These are phyloP conservation scores for Montipora capricornis DNA, from an alignment of 64 coral and sea anemone genomes.

Conservation along the genomic window DNA sequence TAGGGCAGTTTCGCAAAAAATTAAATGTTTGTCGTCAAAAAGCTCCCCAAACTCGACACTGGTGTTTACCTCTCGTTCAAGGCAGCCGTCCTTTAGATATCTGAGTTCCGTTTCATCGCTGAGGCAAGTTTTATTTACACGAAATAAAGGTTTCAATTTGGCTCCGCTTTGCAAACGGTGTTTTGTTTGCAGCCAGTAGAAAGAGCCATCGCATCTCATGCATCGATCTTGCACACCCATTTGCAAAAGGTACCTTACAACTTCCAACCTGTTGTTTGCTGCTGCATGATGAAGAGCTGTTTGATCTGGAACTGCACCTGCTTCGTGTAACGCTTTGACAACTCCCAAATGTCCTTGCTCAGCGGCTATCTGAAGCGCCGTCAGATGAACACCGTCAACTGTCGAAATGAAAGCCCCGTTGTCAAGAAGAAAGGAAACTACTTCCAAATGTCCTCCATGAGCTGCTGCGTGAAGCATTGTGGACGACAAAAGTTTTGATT, in stretches of 20 bases:
- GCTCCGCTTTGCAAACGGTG: background rate
- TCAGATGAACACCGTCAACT: slow-evolving; percentile 3
- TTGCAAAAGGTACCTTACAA: slow-evolving; percentile 23
- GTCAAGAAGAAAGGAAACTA: slow-evolving; percentile 18
- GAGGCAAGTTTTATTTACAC: background rate
- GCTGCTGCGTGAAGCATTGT: slow-evolving; percentile 45
- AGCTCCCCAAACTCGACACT: background rate
- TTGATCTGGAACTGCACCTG: slow-evolving; percentile 33
- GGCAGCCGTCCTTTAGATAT: background rate
- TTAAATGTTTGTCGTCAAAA: slow-evolving; percentile 18
- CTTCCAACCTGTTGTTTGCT: slow-evolving; percentile 4
- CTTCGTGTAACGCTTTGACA: slow-evolving; percentile 5
- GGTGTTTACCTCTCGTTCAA: background rate
- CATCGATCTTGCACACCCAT: slow-evolving; percentile 14
- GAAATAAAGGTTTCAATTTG: background rate
- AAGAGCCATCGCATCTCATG: slow-evolving; percentile 42
- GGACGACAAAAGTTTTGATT: background rate
- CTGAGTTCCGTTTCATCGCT: background rate
- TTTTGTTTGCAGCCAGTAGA: slow-evolving; percentile 18
- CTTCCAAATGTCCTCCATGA: background rate
- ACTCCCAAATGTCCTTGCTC: slow-evolving; percentile 34
- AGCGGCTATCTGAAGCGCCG: slow-evolving; percentile 37
- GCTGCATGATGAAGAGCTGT: slow-evolving; percentile 55
- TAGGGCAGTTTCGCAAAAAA: slow-evolving; percentile 48
- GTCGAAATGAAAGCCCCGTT: background rate